phyloP scores from a whole-genome alignment of 1,140 invertebrate genomes.

The Drosophila setifemur region DNA sequence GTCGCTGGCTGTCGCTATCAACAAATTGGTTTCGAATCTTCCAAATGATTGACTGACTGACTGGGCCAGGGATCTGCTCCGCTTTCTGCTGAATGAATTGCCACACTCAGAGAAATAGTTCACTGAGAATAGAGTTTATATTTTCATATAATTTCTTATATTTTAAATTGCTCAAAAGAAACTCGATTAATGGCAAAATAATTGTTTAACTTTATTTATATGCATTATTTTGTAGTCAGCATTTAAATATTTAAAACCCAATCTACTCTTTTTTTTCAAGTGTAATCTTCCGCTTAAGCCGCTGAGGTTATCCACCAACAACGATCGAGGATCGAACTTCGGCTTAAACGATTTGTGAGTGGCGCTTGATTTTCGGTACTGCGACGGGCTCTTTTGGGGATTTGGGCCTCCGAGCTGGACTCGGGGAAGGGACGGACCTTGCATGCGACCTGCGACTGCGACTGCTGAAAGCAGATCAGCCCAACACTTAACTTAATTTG shows the following conservation, averaged over 20 bases:
- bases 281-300: conserved; percentile 39
- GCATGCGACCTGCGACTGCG: conserved; percentile 41
- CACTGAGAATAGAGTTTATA: too few relatives aligned
- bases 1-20: conserved; percentile 56
- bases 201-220: too few relatives aligned
- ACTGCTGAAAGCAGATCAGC: conserved; percentile 70
- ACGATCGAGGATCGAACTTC: conserved; percentile 72
- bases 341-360: conserved; percentile 72
- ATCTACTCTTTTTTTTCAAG: background rate
- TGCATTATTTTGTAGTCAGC: too few relatives aligned
- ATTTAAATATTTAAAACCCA: too few relatives aligned
- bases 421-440: conserved; percentile 14
- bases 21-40: conserved; percentile 78
- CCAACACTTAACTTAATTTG: conserved; percentile 82
- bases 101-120: background rate
- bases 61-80: conserved; percentile 6
- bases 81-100: conserved; percentile 55
- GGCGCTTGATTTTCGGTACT: conserved; percentile 41
- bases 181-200: too few relatives aligned
- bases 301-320: conserved; percentile 60
- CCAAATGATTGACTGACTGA: conserved; percentile 67
- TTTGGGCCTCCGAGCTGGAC: background rate
- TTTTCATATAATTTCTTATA: too few relatives aligned
- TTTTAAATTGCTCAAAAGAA: too few relatives aligned
- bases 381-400: conserved; percentile 8